Evolutionary conservation across 2,888 invertebrate genomes (phyloP).

Genomic region (Pyrrhia umbra): DNA sequence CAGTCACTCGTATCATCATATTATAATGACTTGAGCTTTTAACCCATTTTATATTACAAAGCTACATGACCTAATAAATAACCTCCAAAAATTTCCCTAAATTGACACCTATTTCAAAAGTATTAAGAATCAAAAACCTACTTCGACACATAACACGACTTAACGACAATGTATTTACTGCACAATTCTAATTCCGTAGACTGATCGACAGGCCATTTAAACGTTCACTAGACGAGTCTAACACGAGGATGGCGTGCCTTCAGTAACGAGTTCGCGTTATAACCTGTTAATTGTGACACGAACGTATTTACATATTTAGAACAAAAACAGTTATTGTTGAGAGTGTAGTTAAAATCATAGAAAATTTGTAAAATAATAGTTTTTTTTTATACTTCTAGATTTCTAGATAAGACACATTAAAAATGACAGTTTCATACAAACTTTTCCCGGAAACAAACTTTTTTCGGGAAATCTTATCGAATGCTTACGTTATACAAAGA

Average conservation of each 20-base stretch:
- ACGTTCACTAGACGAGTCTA: constrained; percentile 33
- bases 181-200: constrained; percentile 42
- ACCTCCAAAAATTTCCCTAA: background rate
- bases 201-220: constrained; percentile 59
- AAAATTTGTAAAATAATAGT: too few species aligned
- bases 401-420: too few species aligned
- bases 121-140: constrained; percentile 1
- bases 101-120: background rate
- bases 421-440: too few species aligned
- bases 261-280: constrained; percentile 58
- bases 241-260: constrained; percentile 54
- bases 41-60: too few species aligned
- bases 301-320: constrained; percentile 46
- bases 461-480: too few species aligned
- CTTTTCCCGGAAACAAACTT: too few species aligned
- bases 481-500: too few species aligned
- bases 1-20: too few species aligned
- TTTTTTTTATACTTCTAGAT: too few species aligned
- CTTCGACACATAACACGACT: background rate
- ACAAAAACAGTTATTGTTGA: background rate
- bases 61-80: too few species aligned
- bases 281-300: constrained; percentile 60
- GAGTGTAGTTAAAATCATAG: background rate
- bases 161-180: constrained; percentile 30
- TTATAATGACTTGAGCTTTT: too few species aligned